A percentile compares a stretch with the other conserved stretches of the same genome.
These are phyloP conservation scores for Microdon myrmicae DNA, from an alignment of 2,888 invertebrate species.

Conservation along the genomic window DNA sequence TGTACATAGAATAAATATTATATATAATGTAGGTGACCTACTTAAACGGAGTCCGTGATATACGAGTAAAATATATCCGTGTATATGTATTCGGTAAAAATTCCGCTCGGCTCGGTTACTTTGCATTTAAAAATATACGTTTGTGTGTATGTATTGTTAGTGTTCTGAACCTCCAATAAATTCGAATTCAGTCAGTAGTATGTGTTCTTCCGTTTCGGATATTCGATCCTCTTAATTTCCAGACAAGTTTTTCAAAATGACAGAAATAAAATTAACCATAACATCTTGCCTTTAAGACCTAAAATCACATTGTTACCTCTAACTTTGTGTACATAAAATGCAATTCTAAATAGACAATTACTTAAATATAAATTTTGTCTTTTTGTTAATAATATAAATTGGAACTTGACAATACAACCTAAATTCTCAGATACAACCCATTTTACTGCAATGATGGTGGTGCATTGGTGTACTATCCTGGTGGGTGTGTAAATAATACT, in stretches of 20 bases:
- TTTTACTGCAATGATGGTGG: not conserved
- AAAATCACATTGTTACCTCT: too few species aligned
- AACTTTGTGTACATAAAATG: too few species aligned
- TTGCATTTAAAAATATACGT: too few species aligned
- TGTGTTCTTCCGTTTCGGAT: constrained; percentile 9
- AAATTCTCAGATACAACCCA: constrained; percentile 39
- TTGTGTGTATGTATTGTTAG: too few species aligned
- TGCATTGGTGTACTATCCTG: not conserved
- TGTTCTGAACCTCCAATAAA: too few species aligned
- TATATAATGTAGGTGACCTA: constrained; percentile 15
- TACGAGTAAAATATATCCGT: constrained; percentile 28
- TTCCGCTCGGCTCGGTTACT: constrained; percentile 18
- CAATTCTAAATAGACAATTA: too few species aligned
- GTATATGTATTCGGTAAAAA: constrained; percentile 39
- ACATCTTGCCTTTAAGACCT: too few species aligned
- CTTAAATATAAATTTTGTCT: too few species aligned
- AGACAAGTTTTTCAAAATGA: too few species aligned
- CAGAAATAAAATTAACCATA: too few species aligned
- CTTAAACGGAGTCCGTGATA: constrained; percentile 28
- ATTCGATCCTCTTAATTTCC: too few species aligned
- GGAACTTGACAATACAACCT: constrained; percentile 35
- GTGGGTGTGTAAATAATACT: constrained; percentile 3
- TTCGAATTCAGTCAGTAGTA: constrained; percentile 45
- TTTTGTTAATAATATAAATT: too few species aligned
- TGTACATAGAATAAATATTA: constrained; percentile 33